phyloP scores from a whole-genome alignment of 1,140 invertebrate species.

The Drosophila kanapiae region DNA sequence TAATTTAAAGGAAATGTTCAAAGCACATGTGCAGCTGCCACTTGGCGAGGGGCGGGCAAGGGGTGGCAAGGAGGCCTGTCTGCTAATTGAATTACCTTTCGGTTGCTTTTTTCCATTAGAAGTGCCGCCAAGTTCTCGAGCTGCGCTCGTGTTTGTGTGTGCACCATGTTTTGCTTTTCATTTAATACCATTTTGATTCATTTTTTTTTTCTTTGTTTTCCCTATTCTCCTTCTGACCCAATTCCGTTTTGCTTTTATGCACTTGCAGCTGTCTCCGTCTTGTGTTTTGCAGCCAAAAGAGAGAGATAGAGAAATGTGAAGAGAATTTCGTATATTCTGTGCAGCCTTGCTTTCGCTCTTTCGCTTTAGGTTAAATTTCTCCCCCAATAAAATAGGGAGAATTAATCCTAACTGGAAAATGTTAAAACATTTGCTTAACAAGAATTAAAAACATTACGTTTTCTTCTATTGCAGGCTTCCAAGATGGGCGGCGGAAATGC shows the following conservation, averaged over 20 bases:
- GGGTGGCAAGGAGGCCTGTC: constrained; percentile 15
- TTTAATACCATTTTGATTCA: constrained; percentile 60
- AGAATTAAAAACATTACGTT: neutral
- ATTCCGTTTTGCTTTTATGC: constrained; percentile 46
- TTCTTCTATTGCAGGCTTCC: constrained; percentile 10
- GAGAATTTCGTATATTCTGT: constrained; percentile 2
- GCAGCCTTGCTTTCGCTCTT: constrained; percentile 6
- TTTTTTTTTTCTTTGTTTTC: constrained; percentile 51
- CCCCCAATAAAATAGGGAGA: too few relatives aligned
- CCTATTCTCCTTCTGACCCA: constrained; percentile 39
- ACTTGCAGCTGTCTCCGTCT: constrained; percentile 50
- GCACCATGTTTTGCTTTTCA: constrained; percentile 51
- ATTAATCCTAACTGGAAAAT: too few relatives aligned
- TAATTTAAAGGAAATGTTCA: constrained; percentile 80
- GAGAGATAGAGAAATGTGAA: constrained; percentile 20
- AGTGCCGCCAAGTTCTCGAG: constrained; percentile 49
- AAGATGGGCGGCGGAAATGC: constrained; percentile 86
- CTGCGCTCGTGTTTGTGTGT: constrained; percentile 15
- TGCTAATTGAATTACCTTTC: constrained; percentile 78
- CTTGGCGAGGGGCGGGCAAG: neutral
- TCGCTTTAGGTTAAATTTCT: too few relatives aligned
- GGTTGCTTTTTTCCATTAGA: constrained; percentile 57
- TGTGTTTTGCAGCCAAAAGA: constrained; percentile 55
- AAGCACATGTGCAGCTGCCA: constrained; percentile 62
- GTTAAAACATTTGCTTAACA: too few relatives aligned